Evolutionary conservation across 1,140 invertebrate species (phyloP).

Genomic region (Drosophila parvula): DNA sequence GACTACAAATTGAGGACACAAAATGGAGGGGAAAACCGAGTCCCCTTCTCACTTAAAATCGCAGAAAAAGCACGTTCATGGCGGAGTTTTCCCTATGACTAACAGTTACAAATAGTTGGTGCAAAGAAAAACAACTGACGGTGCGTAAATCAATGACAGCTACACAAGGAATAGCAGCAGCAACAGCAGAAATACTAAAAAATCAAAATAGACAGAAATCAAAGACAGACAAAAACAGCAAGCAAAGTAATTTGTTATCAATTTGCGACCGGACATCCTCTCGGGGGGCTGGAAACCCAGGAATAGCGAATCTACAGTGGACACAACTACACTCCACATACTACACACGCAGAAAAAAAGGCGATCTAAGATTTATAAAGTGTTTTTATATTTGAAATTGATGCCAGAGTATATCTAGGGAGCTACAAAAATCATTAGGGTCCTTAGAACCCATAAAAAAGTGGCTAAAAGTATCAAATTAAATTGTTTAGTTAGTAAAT

Average conservation of each 20-base stretch:
- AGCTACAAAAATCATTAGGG: no score
- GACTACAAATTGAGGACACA: conserved; percentile 3
- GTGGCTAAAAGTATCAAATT: no score
- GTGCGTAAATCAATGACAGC: conserved; percentile 50
- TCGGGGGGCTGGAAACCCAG: conserved; percentile 12
- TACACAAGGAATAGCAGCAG: conserved; percentile 14
- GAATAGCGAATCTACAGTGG: conserved; percentile 23
- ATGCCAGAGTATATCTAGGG: no score
- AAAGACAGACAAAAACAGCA: conserved; percentile 25
- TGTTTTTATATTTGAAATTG: no score
- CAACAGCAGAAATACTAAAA: conserved; percentile 20
- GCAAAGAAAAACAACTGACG: conserved; percentile 16
- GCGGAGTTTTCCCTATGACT: conserved; percentile 31
- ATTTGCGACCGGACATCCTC: conserved; percentile 42
- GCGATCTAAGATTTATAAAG: conserved; percentile 1
- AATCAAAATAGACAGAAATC: conserved; percentile 42
- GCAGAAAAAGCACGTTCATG: conserved; percentile 44
- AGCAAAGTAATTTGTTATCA: conserved; percentile 57
- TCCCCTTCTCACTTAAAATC: conserved; percentile 13
- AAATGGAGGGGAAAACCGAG: not conserved
- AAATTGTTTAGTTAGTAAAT: no score
- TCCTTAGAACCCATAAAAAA: no score
- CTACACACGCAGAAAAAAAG: conserved; percentile 1
- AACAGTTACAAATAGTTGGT: conserved; percentile 27
- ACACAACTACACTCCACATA: conserved; percentile 20